Base-by-base conservation (phyloP, 2,113 vertebrate species). In the Oceanodroma tethys region DNA sequence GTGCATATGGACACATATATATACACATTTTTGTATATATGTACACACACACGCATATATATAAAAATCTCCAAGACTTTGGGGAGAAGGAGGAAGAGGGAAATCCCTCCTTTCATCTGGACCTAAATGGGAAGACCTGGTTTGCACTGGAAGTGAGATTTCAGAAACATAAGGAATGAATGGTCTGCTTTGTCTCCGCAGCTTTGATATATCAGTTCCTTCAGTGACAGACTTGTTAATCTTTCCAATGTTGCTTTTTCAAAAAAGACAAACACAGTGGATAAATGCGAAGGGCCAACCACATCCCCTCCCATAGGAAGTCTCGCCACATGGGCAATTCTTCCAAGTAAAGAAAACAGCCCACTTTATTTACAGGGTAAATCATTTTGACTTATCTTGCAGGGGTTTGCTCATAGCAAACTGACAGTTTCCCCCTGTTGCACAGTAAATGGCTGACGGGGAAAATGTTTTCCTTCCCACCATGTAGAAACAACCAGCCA, bases 401-500 rank as follows among this genome's bases (percentile, higher is more conserved):
- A 97, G 95, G 83, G 95, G 90, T 94, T 97, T 95, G 94, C 95
- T 97, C 96, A 95, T 95, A 97, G 95, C 91, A 91, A 97, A 97
- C 96, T 98, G 98, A 97, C 97, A 98, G 97, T 96, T 97, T 97
- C 93, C 95, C 97, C 97, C 94, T 96, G 96, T 96, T 97, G 94
- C 96, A 97, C 96, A 98, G 97, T 98, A 98, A 98, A 98, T 97
- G 96, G 96, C 95, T 98, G 95, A 97, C 59, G 94, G 96, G 95
- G 95, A 97, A 97, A 98, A 98, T 97, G 98, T 98, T 98, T 98
- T 97, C 96, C 96, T 98, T 98, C 97, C 96, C 97, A 97, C 97
- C 97, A 96, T 96, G 95, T 90, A 98, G 97, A 98, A 98, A 98
- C 95, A 97, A 97, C 97, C 96, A 96, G 95, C 91, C 92, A 97